Percentiles rank a stretch among this genome's conserved stretches.
These are phyloP conservation scores for Peromyscus leucopus DNA, from an alignment of 2,113 vertebrate genomes.

Conservation along the genomic window DNA sequence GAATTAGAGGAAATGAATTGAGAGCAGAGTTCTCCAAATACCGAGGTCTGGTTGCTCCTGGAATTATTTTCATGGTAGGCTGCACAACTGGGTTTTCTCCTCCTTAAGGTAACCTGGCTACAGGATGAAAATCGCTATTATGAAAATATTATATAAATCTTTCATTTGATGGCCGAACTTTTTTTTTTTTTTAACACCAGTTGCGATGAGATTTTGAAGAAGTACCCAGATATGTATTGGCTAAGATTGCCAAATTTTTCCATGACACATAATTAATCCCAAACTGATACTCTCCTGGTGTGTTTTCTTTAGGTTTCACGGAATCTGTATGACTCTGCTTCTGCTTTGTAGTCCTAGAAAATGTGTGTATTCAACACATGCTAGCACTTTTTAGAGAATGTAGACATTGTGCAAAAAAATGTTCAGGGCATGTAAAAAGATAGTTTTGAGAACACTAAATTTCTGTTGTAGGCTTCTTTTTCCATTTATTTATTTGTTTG, in stretches of 20 bases:
- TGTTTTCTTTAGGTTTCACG: conserved; percentile 27
- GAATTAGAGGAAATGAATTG: conserved; percentile 80
- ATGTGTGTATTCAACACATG: not conserved
- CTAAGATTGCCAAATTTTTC: conserved; percentile 39
- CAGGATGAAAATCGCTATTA: conserved; percentile 66
- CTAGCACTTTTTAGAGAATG: not conserved
- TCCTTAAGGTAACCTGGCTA: conserved; percentile 63
- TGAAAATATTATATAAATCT: conserved; percentile 57
- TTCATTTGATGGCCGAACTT: conserved; percentile 44
- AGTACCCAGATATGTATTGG: not conserved
- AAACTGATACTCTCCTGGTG: not conserved
- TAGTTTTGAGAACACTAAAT: not conserved
- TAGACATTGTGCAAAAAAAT: not conserved
- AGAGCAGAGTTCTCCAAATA: conserved; percentile 78
- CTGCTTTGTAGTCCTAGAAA: conserved; percentile 31
- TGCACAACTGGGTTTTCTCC: conserved; percentile 66
- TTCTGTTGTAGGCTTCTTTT: not conserved
- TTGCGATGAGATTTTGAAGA: conserved; percentile 57
- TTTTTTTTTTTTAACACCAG: not conserved
- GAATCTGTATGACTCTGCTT: not conserved
- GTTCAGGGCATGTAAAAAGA: conserved; percentile 27
- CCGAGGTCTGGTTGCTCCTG: conserved; percentile 71
- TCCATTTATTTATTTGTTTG: not conserved
- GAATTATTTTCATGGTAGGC: conserved; percentile 75
- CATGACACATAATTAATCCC: not conserved